A percentile compares a stretch with the other conserved stretches of the same genome.
Conservation (phyloP, 2,113 vertebrate genomes). For the Ictalurus punctatus region DNA sequence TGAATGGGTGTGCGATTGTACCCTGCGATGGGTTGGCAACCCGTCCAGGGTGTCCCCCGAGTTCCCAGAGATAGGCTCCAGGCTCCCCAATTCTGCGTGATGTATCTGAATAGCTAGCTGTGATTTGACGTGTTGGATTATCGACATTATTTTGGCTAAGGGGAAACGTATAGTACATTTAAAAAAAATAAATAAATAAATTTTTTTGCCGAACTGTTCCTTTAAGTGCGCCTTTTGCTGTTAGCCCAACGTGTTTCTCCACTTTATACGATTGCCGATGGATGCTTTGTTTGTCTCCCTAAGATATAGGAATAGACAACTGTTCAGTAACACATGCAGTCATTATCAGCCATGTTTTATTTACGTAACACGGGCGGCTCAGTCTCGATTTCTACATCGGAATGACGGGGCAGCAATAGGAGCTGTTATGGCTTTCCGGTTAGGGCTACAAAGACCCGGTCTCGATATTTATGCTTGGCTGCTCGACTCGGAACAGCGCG, state of each 20-base stretch:
- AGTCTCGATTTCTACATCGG: not conserved
- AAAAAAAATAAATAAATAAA: no score
- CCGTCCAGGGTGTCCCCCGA: no score
- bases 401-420: not conserved
- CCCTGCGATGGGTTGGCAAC: no score
- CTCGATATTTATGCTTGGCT: not conserved
- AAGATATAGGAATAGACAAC: not conserved
- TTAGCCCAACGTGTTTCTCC: not conserved
- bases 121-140: not conserved
- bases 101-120: not conserved
- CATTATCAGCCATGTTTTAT: conserved; percentile 44
- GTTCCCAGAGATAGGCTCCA: no score
- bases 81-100: not conserved
- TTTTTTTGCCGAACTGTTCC: no score
- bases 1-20: no score
- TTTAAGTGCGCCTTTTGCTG: not conserved
- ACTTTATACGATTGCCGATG: not conserved
- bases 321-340: not conserved
- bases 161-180: not conserved
- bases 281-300: conserved; percentile 25
- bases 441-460: not conserved
- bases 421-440: not conserved
- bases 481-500: not conserved
- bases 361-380: not conserved
- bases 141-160: not conserved